Evolutionary conservation across 23 tunicate genomes (phyloP), one percentile per base, ranked within the genome.

Genomic region (Styela plicata): DNA sequence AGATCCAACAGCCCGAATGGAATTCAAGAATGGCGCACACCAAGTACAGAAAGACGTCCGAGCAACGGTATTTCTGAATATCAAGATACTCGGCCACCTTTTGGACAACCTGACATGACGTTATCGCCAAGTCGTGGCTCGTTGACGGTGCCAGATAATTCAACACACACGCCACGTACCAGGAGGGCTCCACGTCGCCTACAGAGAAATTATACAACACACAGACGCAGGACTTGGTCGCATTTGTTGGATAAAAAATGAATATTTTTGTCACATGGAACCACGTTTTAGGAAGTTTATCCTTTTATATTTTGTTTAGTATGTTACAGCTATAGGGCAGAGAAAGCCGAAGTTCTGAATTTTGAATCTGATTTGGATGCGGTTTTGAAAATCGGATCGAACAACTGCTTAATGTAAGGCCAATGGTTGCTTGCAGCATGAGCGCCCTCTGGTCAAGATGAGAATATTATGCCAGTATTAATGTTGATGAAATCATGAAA

Each of bases 221-320:
- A 93, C 82, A 84, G 86, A 62, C 84, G 98, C 62, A 69, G 98
- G 19, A 93, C 98, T 16, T 93, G 98, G 98, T 93, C 98, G 36
- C 98, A 93, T 82, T 69, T 93, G 75, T 78, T 93, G 2, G 89
- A 88, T 32, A 93, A 93, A 76, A 88, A 87, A 63, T 67, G 31
- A 29, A 22, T 25, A n/a, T n/a, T n/a, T n/a, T n/a, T 22, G 65
- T 23, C 65, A 62, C n/a, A n/a, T n/a, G n/a, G n/a, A n/a, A n/a
- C n/a, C n/a, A n/a, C n/a, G n/a, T n/a, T n/a, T n/a, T n/a, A n/a
- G n/a, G n/a, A n/a, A n/a, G n/a, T n/a, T n/a, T n/a, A n/a, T n/a
- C n/a, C n/a, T n/a, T n/a, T n/a, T n/a, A n/a, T n/a, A n/a, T n/a
- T n/a, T n/a, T n/a, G n/a, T n/a, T n/a, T n/a, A n/a, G n/a, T n/a